Conservation (phyloP, 2,888 invertebrate species). For the Ctenicera cuprea region DNA sequence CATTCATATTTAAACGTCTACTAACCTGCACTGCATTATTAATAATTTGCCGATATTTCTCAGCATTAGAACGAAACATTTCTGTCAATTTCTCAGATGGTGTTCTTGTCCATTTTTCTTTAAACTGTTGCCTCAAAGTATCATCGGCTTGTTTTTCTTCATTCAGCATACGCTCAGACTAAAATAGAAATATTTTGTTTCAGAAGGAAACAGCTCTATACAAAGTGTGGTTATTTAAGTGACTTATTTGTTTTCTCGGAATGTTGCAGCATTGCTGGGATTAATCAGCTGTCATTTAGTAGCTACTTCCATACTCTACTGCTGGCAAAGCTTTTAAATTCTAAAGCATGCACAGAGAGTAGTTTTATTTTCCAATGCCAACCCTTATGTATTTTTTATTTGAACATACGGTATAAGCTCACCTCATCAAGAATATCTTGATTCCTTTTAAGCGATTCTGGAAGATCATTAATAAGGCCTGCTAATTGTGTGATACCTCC, state of each 20-base stretch:
- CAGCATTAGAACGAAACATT: constrained; percentile 90
- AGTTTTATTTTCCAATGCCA: too few species aligned
- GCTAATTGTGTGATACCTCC: constrained; percentile 87
- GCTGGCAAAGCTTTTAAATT: too few species aligned
- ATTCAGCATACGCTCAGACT: constrained; percentile 87
- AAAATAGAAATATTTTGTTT: constrained; percentile 52
- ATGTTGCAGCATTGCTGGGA: too few species aligned
- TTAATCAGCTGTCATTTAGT: too few species aligned
- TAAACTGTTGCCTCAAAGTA: constrained; percentile 91
- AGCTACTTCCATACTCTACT: too few species aligned
- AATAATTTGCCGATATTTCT: constrained; percentile 94
- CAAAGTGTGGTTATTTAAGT: too few species aligned
- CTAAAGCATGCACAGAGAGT: too few species aligned
- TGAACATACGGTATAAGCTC: constrained; percentile 41
- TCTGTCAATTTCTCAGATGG: constrained; percentile 92
- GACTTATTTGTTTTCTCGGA: too few species aligned
- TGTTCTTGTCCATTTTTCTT: constrained; percentile 94
- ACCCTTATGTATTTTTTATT: too few species aligned
- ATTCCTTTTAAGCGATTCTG: constrained; percentile 93
- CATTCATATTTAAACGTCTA: background rate
- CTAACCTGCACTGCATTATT: constrained; percentile 85
- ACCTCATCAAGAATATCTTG: constrained; percentile 96
- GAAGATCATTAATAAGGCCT: constrained; percentile 88
- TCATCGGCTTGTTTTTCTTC: constrained; percentile 95
- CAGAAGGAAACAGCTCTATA: too few species aligned